Evolutionary conservation across 2,113 vertebrate species (phyloP).

Genomic region (Ranitomeya imitator): DNA sequence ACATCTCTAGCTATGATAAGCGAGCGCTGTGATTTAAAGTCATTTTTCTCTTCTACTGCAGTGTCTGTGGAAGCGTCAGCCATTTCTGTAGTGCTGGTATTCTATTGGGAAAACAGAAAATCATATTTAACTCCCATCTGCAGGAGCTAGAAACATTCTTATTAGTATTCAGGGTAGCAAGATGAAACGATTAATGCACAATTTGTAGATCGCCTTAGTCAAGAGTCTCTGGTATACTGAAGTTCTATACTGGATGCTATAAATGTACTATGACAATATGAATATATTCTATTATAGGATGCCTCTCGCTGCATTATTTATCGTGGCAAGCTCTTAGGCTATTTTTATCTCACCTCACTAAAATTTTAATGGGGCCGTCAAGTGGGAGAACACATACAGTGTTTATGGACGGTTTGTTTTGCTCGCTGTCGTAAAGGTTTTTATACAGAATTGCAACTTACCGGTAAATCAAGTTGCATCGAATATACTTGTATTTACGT

Average conservation of each 20-base stretch:
- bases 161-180: background rate
- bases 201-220: background rate
- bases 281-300: background rate
- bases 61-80: background rate
- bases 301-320: constrained; percentile 22
- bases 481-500: constrained; percentile 21
- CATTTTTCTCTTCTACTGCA: background rate
- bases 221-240: background rate
- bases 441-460: background rate
- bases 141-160: no score
- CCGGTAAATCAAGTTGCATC: background rate
- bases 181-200: background rate
- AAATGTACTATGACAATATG: background rate
- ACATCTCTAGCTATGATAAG: no score
- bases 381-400: background rate
- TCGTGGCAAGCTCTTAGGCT: background rate
- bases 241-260: background rate
- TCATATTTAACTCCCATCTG: no score
- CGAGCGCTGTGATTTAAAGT: no score
- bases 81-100: background rate
- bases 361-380: constrained; percentile 1
- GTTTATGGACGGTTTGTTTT: background rate
- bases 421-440: background rate
- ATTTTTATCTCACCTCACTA: constrained; percentile 19
- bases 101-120: background rate